These are phyloP conservation scores for Apodemus speciosus DNA, from an alignment of 2,113 vertebrate genomes.

Conservation along the genomic window DNA sequence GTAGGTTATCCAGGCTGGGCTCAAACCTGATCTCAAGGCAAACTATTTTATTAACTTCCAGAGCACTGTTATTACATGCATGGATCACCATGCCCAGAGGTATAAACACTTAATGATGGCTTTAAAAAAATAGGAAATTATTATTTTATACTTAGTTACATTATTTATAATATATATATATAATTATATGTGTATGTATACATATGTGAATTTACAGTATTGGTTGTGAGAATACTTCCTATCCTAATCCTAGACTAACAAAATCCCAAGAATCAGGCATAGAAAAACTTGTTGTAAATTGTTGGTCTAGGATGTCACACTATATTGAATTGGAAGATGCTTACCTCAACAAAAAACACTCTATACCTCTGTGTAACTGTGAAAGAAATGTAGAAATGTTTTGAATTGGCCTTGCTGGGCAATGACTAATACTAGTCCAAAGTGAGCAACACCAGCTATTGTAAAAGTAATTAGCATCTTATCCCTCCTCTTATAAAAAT, in stretches of 20 bases:
- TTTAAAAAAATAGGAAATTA: background rate
- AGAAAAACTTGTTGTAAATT: background rate
- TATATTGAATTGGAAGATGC: constrained; percentile 23
- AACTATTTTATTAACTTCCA: background rate
- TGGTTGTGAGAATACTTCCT: background rate
- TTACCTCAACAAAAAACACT: constrained; percentile 47
- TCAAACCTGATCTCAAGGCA: background rate
- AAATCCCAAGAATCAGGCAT: background rate
- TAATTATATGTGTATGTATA: background rate
- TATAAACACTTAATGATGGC: background rate
- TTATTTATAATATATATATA: background rate
- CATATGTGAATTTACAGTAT: background rate
- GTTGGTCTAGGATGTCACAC: background rate
- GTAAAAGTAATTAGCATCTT: constrained; percentile 51
- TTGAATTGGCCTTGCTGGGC: constrained; percentile 10
- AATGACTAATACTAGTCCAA: constrained; percentile 27
- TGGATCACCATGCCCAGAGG: background rate
- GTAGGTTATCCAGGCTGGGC: background rate
- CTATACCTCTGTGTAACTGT: constrained; percentile 17
- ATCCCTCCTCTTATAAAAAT: constrained; percentile 26
- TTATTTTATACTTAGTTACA: background rate
- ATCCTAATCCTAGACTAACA: background rate
- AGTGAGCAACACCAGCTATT: background rate
- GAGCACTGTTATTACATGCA: background rate
- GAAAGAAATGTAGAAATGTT: constrained; percentile 47